Percentiles rank a stretch among this genome's conserved stretches.
phyloP scores from a whole-genome alignment of 2,888 invertebrate species.

The Eumacrocentrus americanus region DNA sequence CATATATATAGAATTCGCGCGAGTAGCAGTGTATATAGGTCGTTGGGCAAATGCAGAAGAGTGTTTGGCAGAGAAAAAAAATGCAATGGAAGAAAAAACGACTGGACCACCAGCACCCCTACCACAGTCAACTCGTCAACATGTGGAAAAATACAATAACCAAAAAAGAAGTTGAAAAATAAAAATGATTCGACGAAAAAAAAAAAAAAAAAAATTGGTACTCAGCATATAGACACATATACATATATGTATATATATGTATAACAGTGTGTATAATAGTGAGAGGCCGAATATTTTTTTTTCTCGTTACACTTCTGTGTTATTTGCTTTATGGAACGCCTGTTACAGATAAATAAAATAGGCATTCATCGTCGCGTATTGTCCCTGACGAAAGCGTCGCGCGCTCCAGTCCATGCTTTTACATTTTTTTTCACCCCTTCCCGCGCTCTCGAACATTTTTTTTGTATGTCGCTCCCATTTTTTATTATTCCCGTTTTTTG shows the following conservation, averaged over 20 bases:
- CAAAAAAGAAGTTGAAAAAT: background rate
- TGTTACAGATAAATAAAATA: constrained; percentile 62
- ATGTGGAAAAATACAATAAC: background rate
- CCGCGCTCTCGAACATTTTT: constrained; percentile 40
- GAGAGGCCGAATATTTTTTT: constrained; percentile 44
- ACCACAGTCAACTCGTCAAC: constrained; percentile 14
- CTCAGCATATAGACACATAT: background rate
- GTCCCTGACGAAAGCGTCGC: constrained; percentile 58
- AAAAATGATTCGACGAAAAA: background rate
- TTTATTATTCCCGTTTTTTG: constrained; percentile 60
- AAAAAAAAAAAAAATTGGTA: background rate
- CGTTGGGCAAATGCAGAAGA: constrained; percentile 19
- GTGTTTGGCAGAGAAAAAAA: background rate
- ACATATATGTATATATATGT: background rate
- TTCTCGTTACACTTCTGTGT: constrained; percentile 56
- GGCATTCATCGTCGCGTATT: constrained; percentile 61
- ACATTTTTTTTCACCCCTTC: constrained; percentile 48
- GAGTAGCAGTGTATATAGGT: background rate
- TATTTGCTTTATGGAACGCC: constrained; percentile 62
- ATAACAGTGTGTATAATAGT: background rate
- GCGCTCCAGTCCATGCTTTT: constrained; percentile 56
- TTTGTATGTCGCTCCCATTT: no score
- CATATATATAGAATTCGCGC: no score
- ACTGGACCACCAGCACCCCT: background rate
- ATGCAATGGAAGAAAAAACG: background rate